phyloP scores from a whole-genome alignment of 1,140 invertebrate species.

The Papilio xuthus region DNA sequence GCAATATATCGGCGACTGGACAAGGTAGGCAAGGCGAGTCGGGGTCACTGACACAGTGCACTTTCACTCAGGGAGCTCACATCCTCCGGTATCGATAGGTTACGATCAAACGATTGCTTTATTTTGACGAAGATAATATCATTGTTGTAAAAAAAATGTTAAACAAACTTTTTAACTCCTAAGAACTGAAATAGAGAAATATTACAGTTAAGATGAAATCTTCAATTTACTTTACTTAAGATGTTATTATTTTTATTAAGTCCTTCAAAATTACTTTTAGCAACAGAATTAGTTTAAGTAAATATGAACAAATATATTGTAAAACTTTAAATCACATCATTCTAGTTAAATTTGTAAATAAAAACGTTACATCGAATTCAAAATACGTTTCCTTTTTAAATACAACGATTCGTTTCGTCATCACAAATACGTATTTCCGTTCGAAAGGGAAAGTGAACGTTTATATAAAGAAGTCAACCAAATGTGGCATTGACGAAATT shows the following conservation, averaged over 20 bases:
- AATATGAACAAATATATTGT: not conserved
- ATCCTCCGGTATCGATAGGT: slow-evolving; percentile 40
- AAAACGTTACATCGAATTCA: slow-evolving; percentile 9
- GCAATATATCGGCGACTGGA: slow-evolving; percentile 23
- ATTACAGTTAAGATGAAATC: no score
- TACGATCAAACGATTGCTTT: not conserved
- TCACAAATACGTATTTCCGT: slow-evolving; percentile 51
- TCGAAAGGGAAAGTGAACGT: slow-evolving; percentile 59
- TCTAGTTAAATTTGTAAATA: not conserved
- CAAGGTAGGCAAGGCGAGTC: slow-evolving; percentile 45
- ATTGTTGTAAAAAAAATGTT: no score
- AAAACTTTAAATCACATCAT: not conserved
- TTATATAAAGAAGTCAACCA: slow-evolving; percentile 55
- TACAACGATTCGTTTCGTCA: slow-evolving; percentile 11
- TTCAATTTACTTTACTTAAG: no score
- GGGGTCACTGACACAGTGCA: slow-evolving; percentile 56
- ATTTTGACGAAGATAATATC: no score
- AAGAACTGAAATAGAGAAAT: no score
- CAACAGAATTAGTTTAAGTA: no score
- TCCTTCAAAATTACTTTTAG: no score
- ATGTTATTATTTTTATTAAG: no score
- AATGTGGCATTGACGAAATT: slow-evolving; percentile 17
- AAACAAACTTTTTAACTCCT: no score
- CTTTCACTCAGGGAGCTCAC: slow-evolving; percentile 61
- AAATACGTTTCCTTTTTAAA: not conserved